A percentile compares a stretch with the other conserved stretches of the same genome.
phyloP scores from a whole-genome alignment of 2,797 vertebrate genomes.

The Squalus acanthias region DNA sequence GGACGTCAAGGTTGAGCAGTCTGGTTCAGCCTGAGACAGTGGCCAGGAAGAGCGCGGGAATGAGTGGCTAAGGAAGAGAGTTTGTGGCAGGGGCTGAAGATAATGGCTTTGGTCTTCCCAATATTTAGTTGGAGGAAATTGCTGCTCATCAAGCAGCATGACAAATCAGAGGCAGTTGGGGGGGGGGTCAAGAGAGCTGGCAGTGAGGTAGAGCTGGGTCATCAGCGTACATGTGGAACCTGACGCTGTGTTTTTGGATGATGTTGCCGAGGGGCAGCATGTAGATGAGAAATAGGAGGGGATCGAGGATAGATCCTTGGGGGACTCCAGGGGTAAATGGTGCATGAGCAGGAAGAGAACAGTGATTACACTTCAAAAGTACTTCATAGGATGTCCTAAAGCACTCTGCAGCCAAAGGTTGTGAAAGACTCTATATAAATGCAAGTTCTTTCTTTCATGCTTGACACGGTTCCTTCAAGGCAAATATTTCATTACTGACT shows the following conservation, averaged over 20 bases:
- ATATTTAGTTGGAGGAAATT: not conserved
- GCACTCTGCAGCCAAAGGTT: not conserved
- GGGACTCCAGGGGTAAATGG: not conserved
- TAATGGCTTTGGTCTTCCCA: not conserved
- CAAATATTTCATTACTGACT: not conserved
- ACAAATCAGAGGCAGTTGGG: not conserved
- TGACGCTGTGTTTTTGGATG: not conserved
- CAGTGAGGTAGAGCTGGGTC: not conserved
- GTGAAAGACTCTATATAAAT: not conserved
- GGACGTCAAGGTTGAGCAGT: not conserved
- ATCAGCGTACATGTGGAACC: not conserved
- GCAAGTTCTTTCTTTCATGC: not conserved
- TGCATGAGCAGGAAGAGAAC: not conserved
- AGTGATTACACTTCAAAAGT: not conserved
- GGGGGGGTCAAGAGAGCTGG: too few species aligned
- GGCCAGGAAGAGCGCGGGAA: too few species aligned
- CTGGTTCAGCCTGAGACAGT: not conserved
- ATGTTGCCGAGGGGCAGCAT: not conserved
- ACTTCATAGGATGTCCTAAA: not conserved
- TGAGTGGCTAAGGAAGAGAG: not conserved
- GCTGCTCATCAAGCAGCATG: not conserved
- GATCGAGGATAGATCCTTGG: not conserved
- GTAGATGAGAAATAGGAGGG: not conserved
- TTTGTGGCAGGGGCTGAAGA: not conserved
- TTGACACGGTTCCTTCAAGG: not conserved